Percentiles rank a stretch among this genome's conserved stretches.
Evolutionary conservation across 2,888 invertebrate genomes (phyloP).

Genomic region (Athalia circularis): DNA sequence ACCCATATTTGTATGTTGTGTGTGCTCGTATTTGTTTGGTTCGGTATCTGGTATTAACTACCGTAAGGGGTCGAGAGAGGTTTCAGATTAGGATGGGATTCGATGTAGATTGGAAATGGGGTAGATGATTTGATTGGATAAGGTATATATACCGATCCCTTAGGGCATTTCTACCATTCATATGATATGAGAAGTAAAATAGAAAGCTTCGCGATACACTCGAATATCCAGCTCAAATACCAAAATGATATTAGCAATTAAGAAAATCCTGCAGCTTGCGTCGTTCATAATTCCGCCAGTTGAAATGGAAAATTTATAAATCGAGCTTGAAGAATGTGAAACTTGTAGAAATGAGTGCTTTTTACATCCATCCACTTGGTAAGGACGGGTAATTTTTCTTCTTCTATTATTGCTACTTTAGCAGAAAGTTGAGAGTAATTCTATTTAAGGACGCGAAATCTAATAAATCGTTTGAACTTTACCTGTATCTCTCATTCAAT

Average conservation of each 20-base stretch:
- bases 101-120: slow-evolving; percentile 38
- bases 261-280: no score
- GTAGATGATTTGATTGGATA: slow-evolving; percentile 43
- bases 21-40: neutral
- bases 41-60: neutral
- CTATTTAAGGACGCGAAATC: neutral
- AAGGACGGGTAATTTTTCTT: neutral
- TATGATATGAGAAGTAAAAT: slow-evolving; percentile 17
- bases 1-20: no score
- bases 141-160: slow-evolving; percentile 10
- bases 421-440: neutral
- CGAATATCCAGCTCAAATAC: no score
- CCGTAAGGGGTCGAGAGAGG: neutral
- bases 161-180: neutral
- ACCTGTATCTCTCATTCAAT: neutral
- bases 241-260: no score
- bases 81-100: slow-evolving; percentile 32
- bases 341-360: no score
- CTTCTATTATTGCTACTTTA: neutral
- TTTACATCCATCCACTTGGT: no score
- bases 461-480: slow-evolving; percentile 22
- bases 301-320: no score
- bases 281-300: no score
- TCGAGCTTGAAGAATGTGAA: no score
- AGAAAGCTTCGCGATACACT: no score